Evolutionary conservation across 2,797 vertebrate genomes (phyloP), one percentile per base, ranked within the genome.

Genomic region (Micrastur ruficollis): DNA sequence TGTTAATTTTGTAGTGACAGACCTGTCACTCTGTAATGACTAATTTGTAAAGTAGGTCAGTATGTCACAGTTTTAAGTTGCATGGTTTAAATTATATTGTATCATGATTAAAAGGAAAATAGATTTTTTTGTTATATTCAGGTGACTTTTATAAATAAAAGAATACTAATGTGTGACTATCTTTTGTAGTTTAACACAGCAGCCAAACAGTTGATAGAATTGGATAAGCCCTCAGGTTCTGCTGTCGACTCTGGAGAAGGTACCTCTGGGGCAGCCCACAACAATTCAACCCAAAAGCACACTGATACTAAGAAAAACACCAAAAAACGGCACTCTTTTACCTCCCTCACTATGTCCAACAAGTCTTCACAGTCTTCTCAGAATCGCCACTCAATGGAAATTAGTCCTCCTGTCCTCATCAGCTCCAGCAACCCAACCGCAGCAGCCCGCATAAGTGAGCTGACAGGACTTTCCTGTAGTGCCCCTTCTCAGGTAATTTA

Each of bases 251-350:
- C 98, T 23, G 98, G 98, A 71, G 99, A 99, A 98, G 99, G 99
- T 85, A 97, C 98, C 71, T 98, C 98, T 29, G 98, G 98, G 1
- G 98, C 98, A 90, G 97, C 98, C 93, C 99, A 99, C 95, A 98
- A 97, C 98, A 99, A 98, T 63, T 98, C 98, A 62, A 97, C 98
- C 93, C 99, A 99, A 95, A 99, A 98, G 96, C 98, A 98, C 88
- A 95, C 97, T 0, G 99, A 99, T 63, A 98, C 99, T 83, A 99
- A 99, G 98, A 99, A 99, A 98, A 99, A 99, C 98, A 99, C 99
- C 98, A 99, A 99, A 98, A 99, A 99, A 97, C 98, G 99, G 12
- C 99, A 99, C 98, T 99, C 99, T 84, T 99, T 99, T 98, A 99
- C 99, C 79, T 99, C 99, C 52, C 99, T 99, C 93, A 99, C 99